phyloP scores from a whole-genome alignment of 2,113 vertebrate species.

The Leuciscus idus region DNA sequence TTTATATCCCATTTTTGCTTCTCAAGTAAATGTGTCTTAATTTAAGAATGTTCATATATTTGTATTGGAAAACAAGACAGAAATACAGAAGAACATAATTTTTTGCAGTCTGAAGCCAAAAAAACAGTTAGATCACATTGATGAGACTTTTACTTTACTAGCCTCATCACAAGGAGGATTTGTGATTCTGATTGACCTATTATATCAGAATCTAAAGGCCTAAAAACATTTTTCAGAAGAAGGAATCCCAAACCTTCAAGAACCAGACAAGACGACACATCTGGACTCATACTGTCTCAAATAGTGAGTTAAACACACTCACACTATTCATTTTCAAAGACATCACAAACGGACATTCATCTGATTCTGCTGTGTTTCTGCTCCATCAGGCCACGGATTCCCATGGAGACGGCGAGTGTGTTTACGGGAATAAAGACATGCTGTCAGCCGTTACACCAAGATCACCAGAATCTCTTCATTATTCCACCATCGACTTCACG shows the following conservation, averaged over 20 bases:
- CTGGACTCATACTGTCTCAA: slow-evolving; percentile 7
- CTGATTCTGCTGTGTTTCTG: background rate
- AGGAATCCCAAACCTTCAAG: background rate
- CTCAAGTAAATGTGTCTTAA: too few species aligned
- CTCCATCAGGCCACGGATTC: background rate
- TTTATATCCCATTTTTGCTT: too few species aligned
- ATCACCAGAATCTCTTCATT: slow-evolving; percentile 40
- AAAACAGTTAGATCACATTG: background rate
- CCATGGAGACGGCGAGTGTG: background rate
- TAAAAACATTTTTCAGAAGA: slow-evolving; percentile 4
- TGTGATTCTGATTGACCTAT: background rate
- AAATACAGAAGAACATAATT: too few species aligned
- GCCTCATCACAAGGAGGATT: background rate
- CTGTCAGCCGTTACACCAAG: background rate
- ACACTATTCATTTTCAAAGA: background rate
- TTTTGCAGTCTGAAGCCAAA: too few species aligned
- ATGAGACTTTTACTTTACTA: background rate
- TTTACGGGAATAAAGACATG: background rate
- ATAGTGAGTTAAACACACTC: background rate
- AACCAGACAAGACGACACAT: background rate
- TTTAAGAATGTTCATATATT: background rate
- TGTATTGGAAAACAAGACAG: too few species aligned
- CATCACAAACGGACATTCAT: background rate
- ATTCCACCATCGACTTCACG: slow-evolving; percentile 25
- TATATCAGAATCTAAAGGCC: too few species aligned